phyloP scores from a whole-genome alignment of 2,888 invertebrate species.

The Nycteola revayana region DNA sequence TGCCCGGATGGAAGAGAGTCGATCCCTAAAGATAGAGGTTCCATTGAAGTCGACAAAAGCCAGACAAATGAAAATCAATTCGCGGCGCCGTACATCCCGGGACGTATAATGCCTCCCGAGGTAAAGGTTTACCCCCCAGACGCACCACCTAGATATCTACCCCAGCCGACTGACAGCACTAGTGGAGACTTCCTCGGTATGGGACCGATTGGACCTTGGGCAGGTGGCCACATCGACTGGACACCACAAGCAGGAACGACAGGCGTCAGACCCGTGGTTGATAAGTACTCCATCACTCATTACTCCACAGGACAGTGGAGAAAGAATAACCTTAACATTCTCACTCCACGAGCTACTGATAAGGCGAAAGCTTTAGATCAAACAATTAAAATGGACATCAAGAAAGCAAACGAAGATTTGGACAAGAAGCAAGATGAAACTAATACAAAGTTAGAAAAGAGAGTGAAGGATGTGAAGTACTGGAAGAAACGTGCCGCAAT shows the following conservation, averaged over 20 bases:
- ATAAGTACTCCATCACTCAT: conserved; percentile 89
- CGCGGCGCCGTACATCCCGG: conserved; percentile 56
- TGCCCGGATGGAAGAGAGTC: conserved; percentile 40
- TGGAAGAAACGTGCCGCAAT: conserved; percentile 87
- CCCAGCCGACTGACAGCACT: conserved; percentile 65
- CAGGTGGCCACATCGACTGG: conserved; percentile 88
- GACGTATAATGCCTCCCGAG: conserved; percentile 53
- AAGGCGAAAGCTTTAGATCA: conserved; percentile 53
- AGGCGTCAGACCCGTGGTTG: conserved; percentile 88
- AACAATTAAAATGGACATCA: conserved; percentile 48
- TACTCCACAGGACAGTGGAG: conserved; percentile 90
- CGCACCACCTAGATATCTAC: conserved; percentile 66
- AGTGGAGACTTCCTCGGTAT: conserved; percentile 69
- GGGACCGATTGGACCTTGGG: conserved; percentile 85
- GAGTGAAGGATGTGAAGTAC: conserved; percentile 72
- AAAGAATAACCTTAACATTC: conserved; percentile 76
- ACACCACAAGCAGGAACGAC: conserved; percentile 87
- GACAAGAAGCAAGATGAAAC: conserved; percentile 74
- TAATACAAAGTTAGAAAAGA: conserved; percentile 47
- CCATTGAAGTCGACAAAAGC: conserved; percentile 35
- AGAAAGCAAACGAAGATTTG: conserved; percentile 83
- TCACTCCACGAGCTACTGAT: conserved; percentile 59
- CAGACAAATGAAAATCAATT: conserved; percentile 26
- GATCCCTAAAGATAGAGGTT: conserved; percentile 4
- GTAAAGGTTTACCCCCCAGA: conserved; percentile 52